phyloP scores from a whole-genome alignment of 2,888 invertebrate genomes.

The Phalangium opilio region DNA sequence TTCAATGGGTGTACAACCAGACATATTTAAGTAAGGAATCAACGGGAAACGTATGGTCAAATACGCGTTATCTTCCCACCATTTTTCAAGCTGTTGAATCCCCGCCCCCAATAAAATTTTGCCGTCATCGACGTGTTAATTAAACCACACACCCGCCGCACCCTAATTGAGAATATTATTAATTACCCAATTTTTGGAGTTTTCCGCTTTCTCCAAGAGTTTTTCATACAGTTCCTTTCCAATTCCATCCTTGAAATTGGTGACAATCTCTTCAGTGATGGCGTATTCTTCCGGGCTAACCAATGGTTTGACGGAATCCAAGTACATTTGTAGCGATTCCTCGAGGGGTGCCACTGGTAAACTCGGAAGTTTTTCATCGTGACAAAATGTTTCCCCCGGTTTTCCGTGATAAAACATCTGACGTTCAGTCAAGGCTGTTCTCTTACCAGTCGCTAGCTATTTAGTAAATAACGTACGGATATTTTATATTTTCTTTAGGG shows the following conservation, averaged over 20 bases:
- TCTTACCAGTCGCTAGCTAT: no score
- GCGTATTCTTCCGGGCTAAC: slow-evolving; percentile 34
- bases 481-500: no score
- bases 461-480: no score
- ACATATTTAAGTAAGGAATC: slow-evolving; percentile 38
- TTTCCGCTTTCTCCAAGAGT: slow-evolving; percentile 33
- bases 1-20: slow-evolving; percentile 22
- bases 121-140: background rate
- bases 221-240: slow-evolving; percentile 37
- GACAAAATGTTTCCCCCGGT: slow-evolving; percentile 35
- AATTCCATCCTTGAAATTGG: slow-evolving; percentile 36
- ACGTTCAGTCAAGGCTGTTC: no score
- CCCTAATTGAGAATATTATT: slow-evolving; percentile 12
- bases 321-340: slow-evolving; percentile 39
- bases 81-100: slow-evolving; percentile 33
- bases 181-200: slow-evolving; percentile 41
- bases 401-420: no score
- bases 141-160: no score
- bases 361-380: slow-evolving; percentile 38
- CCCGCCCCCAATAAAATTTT: background rate
- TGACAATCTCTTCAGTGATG: slow-evolving; percentile 33
- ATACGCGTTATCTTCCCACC: slow-evolving; percentile 44
- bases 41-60: slow-evolving; percentile 36
- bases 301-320: slow-evolving; percentile 37
- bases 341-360: slow-evolving; percentile 40